Base-by-base conservation (phyloP, 2,113 vertebrate species). In the Ameiurus melas region DNA sequence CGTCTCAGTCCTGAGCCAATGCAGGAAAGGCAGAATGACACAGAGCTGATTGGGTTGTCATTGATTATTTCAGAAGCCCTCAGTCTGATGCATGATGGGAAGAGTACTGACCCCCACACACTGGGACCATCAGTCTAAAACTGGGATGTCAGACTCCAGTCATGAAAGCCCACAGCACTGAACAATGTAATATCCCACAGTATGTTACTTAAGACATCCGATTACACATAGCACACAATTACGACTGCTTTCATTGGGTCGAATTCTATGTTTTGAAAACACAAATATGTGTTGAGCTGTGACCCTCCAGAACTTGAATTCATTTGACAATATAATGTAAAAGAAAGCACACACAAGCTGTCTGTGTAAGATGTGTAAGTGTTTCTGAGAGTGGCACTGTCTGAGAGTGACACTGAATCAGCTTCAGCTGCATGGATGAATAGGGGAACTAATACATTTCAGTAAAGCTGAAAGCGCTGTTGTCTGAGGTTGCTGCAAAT, bases 1-100 rank as follows among this genome's bases (percentile, higher is more conserved):
- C 27, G 33, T 58, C 64, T 84, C 68, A 85, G n/a, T 51, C 16
- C 25, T 68, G 78, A 70, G 62, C 3, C 9, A n/a, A 30, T 78
- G 30, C 71, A 75, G 57, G 58, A 73, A 62, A 53, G 68, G 79
- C 60, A 85, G 62, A 85, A 84, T 73, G 75, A n/a, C 43, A 88
- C 75, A 22, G 57, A 81, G 70, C 80, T 91, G 87, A 93, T 90
- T 91, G 91, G 86, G 85, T 92, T 89, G 89, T 89, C 89, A 92
- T 91, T 93, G 92, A 92, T 93, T 84, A 85, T 90, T 90, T 92
- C 89, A 89, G 87, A 87, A 86, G 80, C 88, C 89, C 84, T 81
- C 89, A 85, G 89, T 90, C 89, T 89, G 86, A 90, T 87, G 88
- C 88, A 87, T 91, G 85, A 87, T 79, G 85, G 91, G 81, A 83